These are phyloP conservation scores for Apomyelois bistriatella DNA, from an alignment of 2,888 invertebrate genomes.

Conservation along the genomic window DNA sequence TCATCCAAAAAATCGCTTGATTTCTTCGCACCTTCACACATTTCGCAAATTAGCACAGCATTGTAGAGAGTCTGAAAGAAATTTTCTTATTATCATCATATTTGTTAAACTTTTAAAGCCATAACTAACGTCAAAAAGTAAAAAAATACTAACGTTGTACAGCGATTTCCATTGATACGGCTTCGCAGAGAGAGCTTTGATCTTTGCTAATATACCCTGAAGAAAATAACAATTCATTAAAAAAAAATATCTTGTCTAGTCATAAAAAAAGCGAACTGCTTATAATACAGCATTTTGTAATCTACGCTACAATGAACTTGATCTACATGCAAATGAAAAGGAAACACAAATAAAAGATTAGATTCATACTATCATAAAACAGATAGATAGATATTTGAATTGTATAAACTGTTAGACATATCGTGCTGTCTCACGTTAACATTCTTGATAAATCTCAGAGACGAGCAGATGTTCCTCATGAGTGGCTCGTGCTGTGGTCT, in stretches of 20 bases:
- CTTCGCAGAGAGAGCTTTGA: slow-evolving; percentile 82
- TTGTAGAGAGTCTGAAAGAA: slow-evolving; percentile 82
- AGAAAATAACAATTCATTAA: background rate
- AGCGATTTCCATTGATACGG: slow-evolving; percentile 85
- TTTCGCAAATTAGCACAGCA: slow-evolving; percentile 83
- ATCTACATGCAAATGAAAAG: too few relatives aligned
- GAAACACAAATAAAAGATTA: too few relatives aligned
- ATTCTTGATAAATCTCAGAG: slow-evolving; percentile 81
- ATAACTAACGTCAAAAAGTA: too few relatives aligned
- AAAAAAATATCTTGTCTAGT: too few relatives aligned
- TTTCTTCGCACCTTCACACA: slow-evolving; percentile 75
- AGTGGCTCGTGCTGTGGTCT: slow-evolving; percentile 81
- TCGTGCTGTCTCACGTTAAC: slow-evolving; percentile 73
- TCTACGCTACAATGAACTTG: too few relatives aligned
- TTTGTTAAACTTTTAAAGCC: too few relatives aligned
- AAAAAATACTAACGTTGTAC: slow-evolving; percentile 79
- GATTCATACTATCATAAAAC: too few relatives aligned
- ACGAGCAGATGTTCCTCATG: slow-evolving; percentile 81
- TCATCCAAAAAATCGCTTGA: slow-evolving; percentile 74
- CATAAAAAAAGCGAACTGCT: too few relatives aligned
- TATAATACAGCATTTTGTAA: too few relatives aligned
- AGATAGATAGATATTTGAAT: too few relatives aligned
- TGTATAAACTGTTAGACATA: background rate
- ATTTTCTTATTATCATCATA: too few relatives aligned
- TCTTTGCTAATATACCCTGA: slow-evolving; percentile 82